Conservation (phyloP, 2,888 invertebrate species). For the Cantharis rufa region DNA sequence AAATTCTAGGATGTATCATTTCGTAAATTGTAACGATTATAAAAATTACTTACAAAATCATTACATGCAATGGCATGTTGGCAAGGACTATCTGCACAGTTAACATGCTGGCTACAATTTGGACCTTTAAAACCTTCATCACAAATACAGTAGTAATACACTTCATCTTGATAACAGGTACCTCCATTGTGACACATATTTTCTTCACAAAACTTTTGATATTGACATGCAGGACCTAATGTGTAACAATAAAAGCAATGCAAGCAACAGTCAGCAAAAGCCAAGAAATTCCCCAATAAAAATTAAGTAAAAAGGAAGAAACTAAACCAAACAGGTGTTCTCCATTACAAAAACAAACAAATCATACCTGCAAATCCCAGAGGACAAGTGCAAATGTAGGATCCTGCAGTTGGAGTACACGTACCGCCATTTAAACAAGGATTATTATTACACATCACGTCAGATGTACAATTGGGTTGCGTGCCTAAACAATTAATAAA, state of each 20-base stretch:
- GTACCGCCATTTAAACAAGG: slow-evolving; percentile 78
- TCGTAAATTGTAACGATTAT: neutral
- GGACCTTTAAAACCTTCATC: slow-evolving; percentile 55
- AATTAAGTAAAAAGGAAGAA: slow-evolving; percentile 18
- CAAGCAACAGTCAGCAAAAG: slow-evolving; percentile 32
- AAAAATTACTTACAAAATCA: slow-evolving; percentile 64
- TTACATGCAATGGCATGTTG: slow-evolving; percentile 64
- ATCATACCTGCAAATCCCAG: slow-evolving; percentile 70
- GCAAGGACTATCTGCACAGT: slow-evolving; percentile 64
- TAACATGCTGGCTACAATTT: slow-evolving; percentile 49
- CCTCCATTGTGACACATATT: slow-evolving; percentile 62
- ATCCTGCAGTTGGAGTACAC: slow-evolving; percentile 62
- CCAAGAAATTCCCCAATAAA: slow-evolving; percentile 30
- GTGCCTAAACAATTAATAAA: slow-evolving; percentile 19
- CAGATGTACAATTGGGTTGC: slow-evolving; percentile 56
- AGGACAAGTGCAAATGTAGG: slow-evolving; percentile 72
- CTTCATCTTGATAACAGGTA: slow-evolving; percentile 51
- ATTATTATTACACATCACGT: slow-evolving; percentile 65
- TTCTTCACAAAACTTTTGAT: slow-evolving; percentile 44
- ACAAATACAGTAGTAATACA: slow-evolving; percentile 47
- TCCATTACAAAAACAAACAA: neutral
- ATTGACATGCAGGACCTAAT: slow-evolving; percentile 47
- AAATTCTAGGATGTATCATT: neutral
- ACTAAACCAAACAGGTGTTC: slow-evolving; percentile 10
- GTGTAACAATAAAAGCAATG: slow-evolving; percentile 33